A percentile compares a stretch with the other conserved stretches of the same genome.
These are phyloP conservation scores for Amphipyra tragopoginis DNA, from an alignment of 2,888 invertebrate genomes.

Conservation along the genomic window DNA sequence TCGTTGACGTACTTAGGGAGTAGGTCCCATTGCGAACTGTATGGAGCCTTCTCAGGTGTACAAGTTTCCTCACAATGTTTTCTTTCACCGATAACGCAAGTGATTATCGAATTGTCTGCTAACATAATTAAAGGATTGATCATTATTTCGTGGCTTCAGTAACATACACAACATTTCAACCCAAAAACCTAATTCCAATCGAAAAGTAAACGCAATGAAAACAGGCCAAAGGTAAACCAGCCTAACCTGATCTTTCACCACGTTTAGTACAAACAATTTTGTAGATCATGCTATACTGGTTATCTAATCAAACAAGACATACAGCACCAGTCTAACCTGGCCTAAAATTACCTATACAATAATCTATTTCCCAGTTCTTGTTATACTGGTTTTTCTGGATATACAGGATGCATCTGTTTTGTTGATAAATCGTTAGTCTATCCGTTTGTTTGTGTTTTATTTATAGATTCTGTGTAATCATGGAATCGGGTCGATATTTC, in stretches of 20 bases:
- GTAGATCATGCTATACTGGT: conserved; percentile 27
- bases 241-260: conserved; percentile 16
- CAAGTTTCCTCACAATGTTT: too few relatives aligned
- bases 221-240: conserved; percentile 41
- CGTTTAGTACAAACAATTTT: neutral
- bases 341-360: neutral
- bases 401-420: conserved; percentile 46
- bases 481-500: conserved; percentile 23
- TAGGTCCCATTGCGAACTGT: neutral
- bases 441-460: conserved; percentile 30
- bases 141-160: conserved; percentile 59
- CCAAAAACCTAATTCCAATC: conserved; percentile 74
- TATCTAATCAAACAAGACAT: neutral
- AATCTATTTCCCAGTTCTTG: conserved; percentile 8
- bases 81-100: too few relatives aligned
- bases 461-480: conserved; percentile 35
- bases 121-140: conserved; percentile 11
- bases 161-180: conserved; percentile 67
- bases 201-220: conserved; percentile 14
- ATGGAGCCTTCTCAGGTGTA: too few relatives aligned
- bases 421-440: conserved; percentile 14
- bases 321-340: neutral
- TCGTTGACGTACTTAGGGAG: too few relatives aligned
- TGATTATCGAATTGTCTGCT: neutral
- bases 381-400: conserved; percentile 23